Percentiles rank a stretch among this genome's conserved stretches.
Evolutionary conservation across 2,113 vertebrate genomes (phyloP).

Genomic region (Desmodus rotundus): DNA sequence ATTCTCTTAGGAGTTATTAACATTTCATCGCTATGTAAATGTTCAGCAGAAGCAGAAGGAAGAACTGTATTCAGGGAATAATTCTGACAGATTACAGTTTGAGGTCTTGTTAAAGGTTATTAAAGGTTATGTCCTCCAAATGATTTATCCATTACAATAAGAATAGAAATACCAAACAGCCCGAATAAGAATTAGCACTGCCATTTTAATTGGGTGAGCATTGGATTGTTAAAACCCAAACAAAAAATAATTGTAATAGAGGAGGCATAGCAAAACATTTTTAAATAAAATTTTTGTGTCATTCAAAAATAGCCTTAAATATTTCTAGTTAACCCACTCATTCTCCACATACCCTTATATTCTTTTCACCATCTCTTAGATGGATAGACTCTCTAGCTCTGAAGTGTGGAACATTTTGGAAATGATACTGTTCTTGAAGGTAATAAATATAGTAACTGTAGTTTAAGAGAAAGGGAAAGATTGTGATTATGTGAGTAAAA

Average conservation of each 20-base stretch:
- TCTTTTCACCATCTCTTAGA: not conserved
- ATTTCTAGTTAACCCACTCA: not conserved
- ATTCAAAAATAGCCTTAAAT: not conserved
- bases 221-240: not conserved
- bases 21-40: conserved; percentile 40
- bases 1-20: conserved; percentile 31
- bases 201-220: conserved; percentile 2
- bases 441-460: not conserved
- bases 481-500: not conserved
- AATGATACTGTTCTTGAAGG: not conserved
- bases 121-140: conserved; percentile 30
- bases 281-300: not conserved
- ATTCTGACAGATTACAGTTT: conserved; percentile 39
- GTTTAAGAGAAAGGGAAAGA: not conserved
- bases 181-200: not conserved
- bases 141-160: not conserved
- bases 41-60: not conserved
- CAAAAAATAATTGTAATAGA: not conserved
- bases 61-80: not conserved
- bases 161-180: not conserved
- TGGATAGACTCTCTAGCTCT: not conserved
- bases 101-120: conserved; percentile 42
- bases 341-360: not conserved
- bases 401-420: not conserved
- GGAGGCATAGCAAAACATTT: not conserved